A percentile compares a stretch with the other conserved stretches of the same genome.
These are phyloP conservation scores for Euzophera pinguis DNA, from an alignment of 2,888 invertebrate genomes.

Conservation along the genomic window DNA sequence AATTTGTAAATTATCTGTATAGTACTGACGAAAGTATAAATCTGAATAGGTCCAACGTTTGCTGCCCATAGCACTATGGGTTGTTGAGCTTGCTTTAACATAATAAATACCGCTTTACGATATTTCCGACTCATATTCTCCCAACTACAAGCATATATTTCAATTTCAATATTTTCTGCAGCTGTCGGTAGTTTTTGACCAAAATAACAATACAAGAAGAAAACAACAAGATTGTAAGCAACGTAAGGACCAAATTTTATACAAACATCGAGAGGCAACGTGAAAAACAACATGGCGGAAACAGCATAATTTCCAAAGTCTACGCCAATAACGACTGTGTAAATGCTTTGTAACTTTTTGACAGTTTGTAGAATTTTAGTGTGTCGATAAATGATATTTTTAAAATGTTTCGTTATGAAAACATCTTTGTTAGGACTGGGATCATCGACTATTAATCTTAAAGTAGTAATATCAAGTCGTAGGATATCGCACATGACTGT, in stretches of 20 bases:
- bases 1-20: conserved; percentile 43
- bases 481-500: conserved; percentile 34
- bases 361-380: conserved; percentile 29
- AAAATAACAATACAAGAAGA: conserved; percentile 41
- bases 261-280: conserved; percentile 33
- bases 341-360: conserved; percentile 31
- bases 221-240: conserved; percentile 29
- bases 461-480: conserved; percentile 28
- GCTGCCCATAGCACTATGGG: conserved; percentile 36
- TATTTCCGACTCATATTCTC: conserved; percentile 32
- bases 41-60: conserved; percentile 35
- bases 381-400: conserved; percentile 30
- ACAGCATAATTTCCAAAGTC: conserved; percentile 31
- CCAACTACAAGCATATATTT: conserved; percentile 43
- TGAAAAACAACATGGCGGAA: conserved; percentile 35
- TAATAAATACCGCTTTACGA: conserved; percentile 32
- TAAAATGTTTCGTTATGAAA: conserved; percentile 24
- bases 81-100: conserved; percentile 37
- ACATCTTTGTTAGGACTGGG: not conserved
- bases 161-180: conserved; percentile 36
- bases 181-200: conserved; percentile 42
- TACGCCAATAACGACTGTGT: conserved; percentile 29
- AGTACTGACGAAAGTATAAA: conserved; percentile 36
- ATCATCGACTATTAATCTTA: conserved; percentile 7
- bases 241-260: conserved; percentile 33